phyloP scores from a whole-genome alignment of 2,888 invertebrate species.

The Eupsilia transversa region DNA sequence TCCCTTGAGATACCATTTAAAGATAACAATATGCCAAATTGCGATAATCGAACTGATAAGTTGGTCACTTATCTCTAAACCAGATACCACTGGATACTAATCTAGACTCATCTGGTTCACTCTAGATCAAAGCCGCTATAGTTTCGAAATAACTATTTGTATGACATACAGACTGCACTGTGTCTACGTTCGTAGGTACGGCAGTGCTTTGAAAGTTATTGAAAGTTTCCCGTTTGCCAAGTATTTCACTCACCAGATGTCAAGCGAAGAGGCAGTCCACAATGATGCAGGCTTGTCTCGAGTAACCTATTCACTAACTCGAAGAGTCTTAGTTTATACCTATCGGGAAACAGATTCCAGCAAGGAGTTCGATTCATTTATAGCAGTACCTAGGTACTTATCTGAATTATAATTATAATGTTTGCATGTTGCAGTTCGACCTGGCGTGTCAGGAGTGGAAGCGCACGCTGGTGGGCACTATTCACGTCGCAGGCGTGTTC shows the following conservation, averaged over 20 bases:
- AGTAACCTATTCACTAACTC: neutral
- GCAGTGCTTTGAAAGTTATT: no score
- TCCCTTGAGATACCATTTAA: neutral
- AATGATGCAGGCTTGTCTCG: neutral
- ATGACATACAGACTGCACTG: neutral
- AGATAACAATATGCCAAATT: constrained; percentile 13
- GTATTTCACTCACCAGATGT: neutral
- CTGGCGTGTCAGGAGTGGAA: constrained; percentile 88
- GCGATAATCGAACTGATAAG: constrained; percentile 12
- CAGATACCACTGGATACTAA: neutral
- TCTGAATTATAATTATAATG: neutral
- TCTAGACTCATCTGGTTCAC: neutral
- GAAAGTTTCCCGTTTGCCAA: neutral
- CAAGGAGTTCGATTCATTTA: neutral
- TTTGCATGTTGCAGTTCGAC: constrained; percentile 77
- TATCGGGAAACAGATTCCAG: neutral
- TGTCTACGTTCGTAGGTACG: no score
- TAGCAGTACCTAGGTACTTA: no score
- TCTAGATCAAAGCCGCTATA: neutral
- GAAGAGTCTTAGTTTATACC: neutral
- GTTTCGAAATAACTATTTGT: neutral
- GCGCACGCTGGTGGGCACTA: constrained; percentile 90
- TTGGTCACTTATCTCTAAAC: constrained; percentile 7
- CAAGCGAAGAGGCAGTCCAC: neutral
- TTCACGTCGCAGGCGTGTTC: constrained; percentile 90